Evolutionary conservation across 2,113 vertebrate genomes (phyloP), one percentile per base, ranked within the genome.

Genomic region (Dicerorhinus sumatrensis): DNA sequence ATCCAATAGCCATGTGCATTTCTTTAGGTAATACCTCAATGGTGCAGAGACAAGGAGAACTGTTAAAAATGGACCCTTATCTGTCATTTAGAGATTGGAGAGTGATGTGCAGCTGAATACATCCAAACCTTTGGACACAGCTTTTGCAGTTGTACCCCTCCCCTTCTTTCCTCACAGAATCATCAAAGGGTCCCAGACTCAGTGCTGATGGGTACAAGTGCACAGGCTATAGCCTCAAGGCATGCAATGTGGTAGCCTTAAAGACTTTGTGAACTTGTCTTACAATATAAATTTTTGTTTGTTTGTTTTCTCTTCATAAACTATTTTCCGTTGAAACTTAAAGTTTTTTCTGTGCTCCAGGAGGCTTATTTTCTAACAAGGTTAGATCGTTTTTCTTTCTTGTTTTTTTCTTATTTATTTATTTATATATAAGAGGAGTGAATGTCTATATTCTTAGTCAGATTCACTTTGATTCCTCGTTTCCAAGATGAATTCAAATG

Each of bases 401-500:
- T 56, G 25, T 80, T 90, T 6, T 92, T 62, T 7, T 4, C 31
- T 42, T 48, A 9, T 93, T 92, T 65, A 60, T 89, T 83, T 97
- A 85, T 89, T 85, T 92, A 80, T 10, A 93, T 42, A 6, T 79
- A 83, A 91, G 11, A 89, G 4, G 27, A 92, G 18, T 90, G 76
- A 79, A 84, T 93, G 51, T 94, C 54, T 96, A 1, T 65, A 84
- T 76, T 91, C 27, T 93, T 80, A 73, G 62, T 90, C 60, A 90
- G 51, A 67, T 91, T 96, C 73, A 85, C 29, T 97, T 79, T 62
- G 60, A 89, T 90, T 81, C 29, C 29, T 93, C 89, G 39, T 94
- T 92, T 94, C 29, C 88, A 91, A 85, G 70, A 69, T 92, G 79
- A 76, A 95, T 89, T 96, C 94, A 94, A 39, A 88, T 63, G 17